A percentile compares a stretch with the other conserved stretches of the same genome.
Evolutionary conservation across 2,797 vertebrate species (phyloP).

Genomic region (Thamnophis elegans): DNA sequence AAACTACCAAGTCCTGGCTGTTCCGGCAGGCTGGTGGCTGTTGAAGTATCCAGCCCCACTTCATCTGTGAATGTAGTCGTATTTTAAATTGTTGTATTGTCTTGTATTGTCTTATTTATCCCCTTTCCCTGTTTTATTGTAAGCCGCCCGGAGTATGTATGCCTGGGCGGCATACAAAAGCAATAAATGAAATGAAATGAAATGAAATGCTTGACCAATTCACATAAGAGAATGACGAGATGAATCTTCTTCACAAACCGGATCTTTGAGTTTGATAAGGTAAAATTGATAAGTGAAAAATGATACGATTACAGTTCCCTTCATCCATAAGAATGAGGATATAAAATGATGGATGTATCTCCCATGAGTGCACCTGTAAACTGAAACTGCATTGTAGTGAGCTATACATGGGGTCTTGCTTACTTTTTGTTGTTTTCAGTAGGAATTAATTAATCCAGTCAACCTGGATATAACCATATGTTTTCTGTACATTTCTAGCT

Average conservation of each 20-base stretch:
- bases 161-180: no score
- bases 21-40: no score
- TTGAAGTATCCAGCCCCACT: no score
- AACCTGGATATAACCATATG: not conserved
- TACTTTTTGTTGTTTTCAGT: not conserved
- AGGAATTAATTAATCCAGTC: not conserved
- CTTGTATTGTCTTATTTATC: no score
- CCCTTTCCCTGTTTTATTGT: no score
- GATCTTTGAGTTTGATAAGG: not conserved
- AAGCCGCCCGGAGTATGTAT: no score
- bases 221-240: not conserved
- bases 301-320: not conserved
- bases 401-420: not conserved
- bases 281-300: not conserved
- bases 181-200: no score
- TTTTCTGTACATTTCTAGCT: not conserved
- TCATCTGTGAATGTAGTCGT: no score
- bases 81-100: no score
- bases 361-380: not conserved
- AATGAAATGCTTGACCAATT: not conserved
- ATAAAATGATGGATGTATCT: not conserved
- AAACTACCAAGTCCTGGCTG: no score
- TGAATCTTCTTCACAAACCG: not conserved
- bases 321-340: not conserved
- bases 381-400: not conserved